Base-by-base conservation (phyloP, 1,140 invertebrate genomes). In the Ditylenchus dipsaci region DNA sequence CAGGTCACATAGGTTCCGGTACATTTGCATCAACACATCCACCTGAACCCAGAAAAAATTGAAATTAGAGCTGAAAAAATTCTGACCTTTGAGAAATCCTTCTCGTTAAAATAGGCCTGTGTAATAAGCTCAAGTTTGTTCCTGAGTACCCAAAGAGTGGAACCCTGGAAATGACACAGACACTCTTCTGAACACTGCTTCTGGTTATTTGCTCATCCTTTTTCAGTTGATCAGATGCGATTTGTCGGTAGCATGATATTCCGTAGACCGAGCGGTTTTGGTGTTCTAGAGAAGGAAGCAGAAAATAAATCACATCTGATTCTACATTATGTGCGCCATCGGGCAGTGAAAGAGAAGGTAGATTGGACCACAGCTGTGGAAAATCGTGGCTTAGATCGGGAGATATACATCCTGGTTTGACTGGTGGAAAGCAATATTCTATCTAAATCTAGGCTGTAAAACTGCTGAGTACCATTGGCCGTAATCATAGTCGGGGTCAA, bases 271-370 rank as follows among this genome's bases (percentile, higher is more conserved):
- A 95, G 75, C 89, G 87, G 64, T 89, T 88, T 23, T 90, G 88
- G 80, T 92, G 88, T 19, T 87, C 89, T 26, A 92, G 85, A 77
- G 91, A 91, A 33, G 94, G 94, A 65, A 98, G 85, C 85, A 95
- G 91, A 84, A 98, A 98, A 85, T 91, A 97, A 63, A 96, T 91
- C 65, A 69, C 67, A 86, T 86, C 86, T 83, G 93, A 89, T 67
- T 91, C 88, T 84, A 90, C 96, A 86, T 98, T 97, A 81, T 98
- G 95, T 27, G 94, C 94, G 59, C 95, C 95, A 88, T 98, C 95
- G 26, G 95, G 95, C 69, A 97, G 85, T 0, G 93, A 93, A 26
- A 97, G 83, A 0, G 93, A 93, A 57, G 95, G 93, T 33, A 98
- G 86, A 84, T 97, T 92, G 78, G 92, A 91, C 95, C 95, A 98